Conservation (phyloP, 2,113 vertebrate genomes). For the Pogonocichla stellata region DNA sequence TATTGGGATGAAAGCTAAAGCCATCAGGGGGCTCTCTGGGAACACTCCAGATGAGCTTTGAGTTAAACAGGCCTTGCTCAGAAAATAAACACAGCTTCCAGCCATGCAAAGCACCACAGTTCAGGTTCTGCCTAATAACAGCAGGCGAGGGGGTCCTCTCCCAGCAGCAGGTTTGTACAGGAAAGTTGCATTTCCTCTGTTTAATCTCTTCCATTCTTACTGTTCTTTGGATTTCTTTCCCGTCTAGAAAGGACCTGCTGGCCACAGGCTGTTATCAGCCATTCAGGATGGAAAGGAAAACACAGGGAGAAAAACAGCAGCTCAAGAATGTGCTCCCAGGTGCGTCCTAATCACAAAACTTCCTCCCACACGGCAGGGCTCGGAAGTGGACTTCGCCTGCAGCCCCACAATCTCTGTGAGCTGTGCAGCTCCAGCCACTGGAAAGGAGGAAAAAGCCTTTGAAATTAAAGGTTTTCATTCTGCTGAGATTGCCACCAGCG, state of each 20-base stretch:
- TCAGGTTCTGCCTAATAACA: neutral
- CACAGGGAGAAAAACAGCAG: neutral
- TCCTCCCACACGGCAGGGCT: neutral
- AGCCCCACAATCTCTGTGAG: neutral
- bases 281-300: slow-evolving; percentile 12
- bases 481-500: neutral
- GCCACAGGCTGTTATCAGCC: neutral
- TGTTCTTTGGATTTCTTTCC: slow-evolving; percentile 28
- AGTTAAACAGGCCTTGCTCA: neutral
- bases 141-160: neutral
- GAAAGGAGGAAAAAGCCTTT: neutral
- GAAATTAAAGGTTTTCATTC: neutral
- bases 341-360: neutral
- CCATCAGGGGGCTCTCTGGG: slow-evolving; percentile 50
- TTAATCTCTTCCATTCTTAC: slow-evolving; percentile 43
- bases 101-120: neutral
- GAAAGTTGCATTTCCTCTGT: slow-evolving; percentile 9
- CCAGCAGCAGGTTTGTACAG: neutral
- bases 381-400: neutral
- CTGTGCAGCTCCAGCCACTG: neutral
- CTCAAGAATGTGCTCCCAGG: neutral
- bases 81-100: slow-evolving; percentile 26
- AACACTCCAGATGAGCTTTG: neutral
- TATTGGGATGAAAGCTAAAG: neutral
- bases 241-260: neutral